phyloP scores from a whole-genome alignment of 2,888 invertebrate genomes.

The Eupithecia insigniata region DNA sequence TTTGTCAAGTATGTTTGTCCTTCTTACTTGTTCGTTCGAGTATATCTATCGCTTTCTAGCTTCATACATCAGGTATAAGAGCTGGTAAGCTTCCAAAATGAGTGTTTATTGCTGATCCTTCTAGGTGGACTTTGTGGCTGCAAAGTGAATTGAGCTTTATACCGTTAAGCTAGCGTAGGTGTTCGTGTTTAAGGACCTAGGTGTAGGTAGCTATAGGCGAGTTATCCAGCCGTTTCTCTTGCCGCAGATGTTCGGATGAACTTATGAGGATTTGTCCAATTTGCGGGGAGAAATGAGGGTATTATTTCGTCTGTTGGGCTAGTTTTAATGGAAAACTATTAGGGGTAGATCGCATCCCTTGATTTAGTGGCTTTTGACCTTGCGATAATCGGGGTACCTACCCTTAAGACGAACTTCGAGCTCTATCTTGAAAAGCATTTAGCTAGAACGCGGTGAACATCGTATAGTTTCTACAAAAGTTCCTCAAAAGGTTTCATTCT shows the following conservation, averaged over 20 bases:
- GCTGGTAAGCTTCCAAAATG: conserved; percentile 74
- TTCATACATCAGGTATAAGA: conserved; percentile 73
- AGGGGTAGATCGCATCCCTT: not conserved
- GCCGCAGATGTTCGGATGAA: conserved; percentile 58
- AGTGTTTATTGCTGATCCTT: conserved; percentile 80
- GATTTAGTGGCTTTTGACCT: not conserved
- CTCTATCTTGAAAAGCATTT: not conserved
- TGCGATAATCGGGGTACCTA: not conserved
- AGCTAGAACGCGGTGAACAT: not conserved
- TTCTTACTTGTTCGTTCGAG: conserved; percentile 54
- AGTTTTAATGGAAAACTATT: conserved; percentile 14
- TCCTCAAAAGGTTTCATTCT: not conserved
- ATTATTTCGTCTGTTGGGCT: conserved; percentile 14
- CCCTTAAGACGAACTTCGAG: not conserved
- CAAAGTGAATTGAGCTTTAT: conserved; percentile 59
- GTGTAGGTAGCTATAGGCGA: conserved; percentile 64
- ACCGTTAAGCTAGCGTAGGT: conserved; percentile 52
- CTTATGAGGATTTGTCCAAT: conserved; percentile 60
- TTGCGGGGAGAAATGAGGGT: conserved; percentile 43
- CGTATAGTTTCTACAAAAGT: not conserved
- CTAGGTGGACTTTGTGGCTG: conserved; percentile 60
- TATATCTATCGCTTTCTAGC: conserved; percentile 67
- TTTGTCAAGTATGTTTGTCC: conserved; percentile 55
- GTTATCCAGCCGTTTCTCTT: conserved; percentile 72
- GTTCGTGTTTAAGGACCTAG: conserved; percentile 58